Base-by-base conservation (phyloP, 1,140 invertebrate genomes). In the Drepana arcuata region DNA sequence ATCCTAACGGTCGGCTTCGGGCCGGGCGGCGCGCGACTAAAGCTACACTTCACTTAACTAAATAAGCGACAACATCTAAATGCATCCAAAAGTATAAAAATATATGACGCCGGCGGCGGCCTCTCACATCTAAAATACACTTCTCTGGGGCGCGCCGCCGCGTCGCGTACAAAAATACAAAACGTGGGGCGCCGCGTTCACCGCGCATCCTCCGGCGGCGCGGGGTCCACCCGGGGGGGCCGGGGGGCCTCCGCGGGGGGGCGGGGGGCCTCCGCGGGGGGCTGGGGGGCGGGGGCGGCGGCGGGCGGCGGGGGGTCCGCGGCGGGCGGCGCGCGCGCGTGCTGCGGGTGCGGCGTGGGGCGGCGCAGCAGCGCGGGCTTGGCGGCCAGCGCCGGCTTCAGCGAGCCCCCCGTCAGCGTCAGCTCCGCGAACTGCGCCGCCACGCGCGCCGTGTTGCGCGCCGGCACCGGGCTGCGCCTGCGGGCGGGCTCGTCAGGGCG, bases 291-390 rank as follows among this genome's bases (percentile, higher is more conserved):
- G 0, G 34, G 34, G 28, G 33, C 16, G 14, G 29, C 26, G 34
- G 14, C 16, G 15, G 34, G 7, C 14, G 41, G 12, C 2, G 34
- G 18, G 30, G 26, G 16, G 32, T 34, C 24, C 28, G 40, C 34
- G 44, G 30, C 18, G 2, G 42, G 26, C 11, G 43, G 41, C 27
- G 41, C 29, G 31, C n/a, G 41, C 16, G 48, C 37, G 36, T 38
- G 59, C 33, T 44, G 30, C 62, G 48, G 83, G 74, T 49, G 84
- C 10, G 87, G 86, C 23, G 88, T 64, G 21, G 91, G 91, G 65
- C 92, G 90, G 61, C 92, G 87, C 63, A 92, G 86, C 14, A 92
- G 86, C 37, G 89, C 88, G 1, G 91, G 91, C 69, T 92, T 93
- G 9, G 88, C 87, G 53, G 92, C 92, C 10, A 91, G 84, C 46